Base-by-base conservation (phyloP, 2,113 vertebrate species). In the Campylorhamphus procurvoides region DNA sequence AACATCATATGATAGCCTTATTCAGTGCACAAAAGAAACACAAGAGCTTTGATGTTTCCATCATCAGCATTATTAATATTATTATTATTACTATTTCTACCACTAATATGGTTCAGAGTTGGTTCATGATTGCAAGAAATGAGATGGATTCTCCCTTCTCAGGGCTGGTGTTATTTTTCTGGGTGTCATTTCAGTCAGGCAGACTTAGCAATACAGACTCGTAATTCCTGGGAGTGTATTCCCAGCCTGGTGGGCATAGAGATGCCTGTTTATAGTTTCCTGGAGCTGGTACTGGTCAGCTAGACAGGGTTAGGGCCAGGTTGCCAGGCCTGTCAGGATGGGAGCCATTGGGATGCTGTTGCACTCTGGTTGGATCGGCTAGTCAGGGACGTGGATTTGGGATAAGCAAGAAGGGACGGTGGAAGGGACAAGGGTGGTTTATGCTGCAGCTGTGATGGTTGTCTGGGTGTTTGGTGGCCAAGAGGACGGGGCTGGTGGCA, bases 331-430 rank as follows among this genome's bases (percentile, higher is more conserved):
- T 80, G 4, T 6, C 18, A 7, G 20, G 52, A 3, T 40, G 24
- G 19, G 24, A 77, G 23, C 7, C 3, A 0, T 0, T 83, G 75
- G 8, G 35, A 9, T 75, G 19, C 31, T 60, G 14, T 59, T 1
- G 1, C 19, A 37, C 6, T 6, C 47, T 1, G 0, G 3, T 0
- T 68, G 74, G 12, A 24, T 67, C 3, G 0, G 2, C 16, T 77
- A n/a, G 13, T 66, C 27, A 14, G 40, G 42, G 20, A 12, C 12
- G 8, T 2, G 5, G 46, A 8, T 60, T 47, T 66, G 31, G 63
- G 59, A 23, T 35, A 14, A 33, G 60, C 62, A 47, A 27, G 33
- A 35, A 64, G 22, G 9, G 39, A 56, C 4, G 0, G 14, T n/a
- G 33, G 33, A 39, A 50, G 40, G 66, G 6, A 7, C 7, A 2